phyloP scores from a whole-genome alignment of 2,888 invertebrate genomes.

The Yponomeuta sedellus region DNA sequence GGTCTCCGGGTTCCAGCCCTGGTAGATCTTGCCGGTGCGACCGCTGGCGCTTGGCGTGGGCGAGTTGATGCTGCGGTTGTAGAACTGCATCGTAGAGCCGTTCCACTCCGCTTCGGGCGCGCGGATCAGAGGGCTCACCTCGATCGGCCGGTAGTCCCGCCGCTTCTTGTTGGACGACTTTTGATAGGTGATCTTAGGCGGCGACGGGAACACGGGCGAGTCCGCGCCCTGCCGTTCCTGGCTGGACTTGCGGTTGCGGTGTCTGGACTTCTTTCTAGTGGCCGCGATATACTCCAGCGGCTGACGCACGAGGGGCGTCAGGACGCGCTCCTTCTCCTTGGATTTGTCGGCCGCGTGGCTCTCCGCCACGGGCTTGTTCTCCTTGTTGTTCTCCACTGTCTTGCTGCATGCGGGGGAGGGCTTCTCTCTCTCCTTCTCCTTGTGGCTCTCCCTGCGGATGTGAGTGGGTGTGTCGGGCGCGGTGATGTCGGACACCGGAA shows the following conservation, averaged over 20 bases:
- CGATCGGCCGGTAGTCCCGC: conserved; percentile 76
- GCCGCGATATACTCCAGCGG: conserved; percentile 85
- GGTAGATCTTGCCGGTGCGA: conserved; percentile 65
- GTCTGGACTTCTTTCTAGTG: conserved; percentile 81
- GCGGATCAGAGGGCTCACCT: conserved; percentile 67
- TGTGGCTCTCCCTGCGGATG: conserved; percentile 63
- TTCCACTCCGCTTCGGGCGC: conserved; percentile 77
- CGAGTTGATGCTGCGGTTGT: conserved; percentile 77
- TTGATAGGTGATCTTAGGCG: conserved; percentile 79
- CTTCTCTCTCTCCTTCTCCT: conserved; percentile 40
- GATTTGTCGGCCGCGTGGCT: conserved; percentile 41
- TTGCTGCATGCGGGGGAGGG: conserved; percentile 17
- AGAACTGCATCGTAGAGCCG: conserved; percentile 83
- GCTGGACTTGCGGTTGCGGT: conserved; percentile 80
- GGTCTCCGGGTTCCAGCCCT: conserved; percentile 68
- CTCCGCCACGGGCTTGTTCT: conserved; percentile 51
- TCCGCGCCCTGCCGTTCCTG: conserved; percentile 80
- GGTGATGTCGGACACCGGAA: conserved; percentile 81
- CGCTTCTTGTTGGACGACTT: conserved; percentile 75
- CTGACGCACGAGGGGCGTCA: conserved; percentile 82
- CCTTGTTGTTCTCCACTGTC: conserved; percentile 31
- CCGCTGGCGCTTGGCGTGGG: conserved; percentile 76
- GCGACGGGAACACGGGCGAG: conserved; percentile 81
- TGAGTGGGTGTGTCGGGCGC: conserved; percentile 72
- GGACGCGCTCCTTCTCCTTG: conserved; percentile 60